Base-by-base conservation (phyloP, 2,888 invertebrate species). In the Uropetala carovei region DNA sequence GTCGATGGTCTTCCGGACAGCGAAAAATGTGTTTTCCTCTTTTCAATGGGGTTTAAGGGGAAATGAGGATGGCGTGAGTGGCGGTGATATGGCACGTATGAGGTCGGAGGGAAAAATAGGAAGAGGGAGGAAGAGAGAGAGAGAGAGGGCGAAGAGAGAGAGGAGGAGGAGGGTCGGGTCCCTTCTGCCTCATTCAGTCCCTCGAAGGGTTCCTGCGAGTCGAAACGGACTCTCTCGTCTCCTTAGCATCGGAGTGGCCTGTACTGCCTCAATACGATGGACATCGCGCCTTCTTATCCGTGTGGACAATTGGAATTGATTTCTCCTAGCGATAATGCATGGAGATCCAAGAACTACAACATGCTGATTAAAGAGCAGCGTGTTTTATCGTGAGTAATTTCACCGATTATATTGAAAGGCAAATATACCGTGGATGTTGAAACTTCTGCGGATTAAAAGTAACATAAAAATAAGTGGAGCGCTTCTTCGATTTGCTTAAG, bases 251-350 rank as follows among this genome's bases (percentile, higher is more conserved):
- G 2, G 10, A 14, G 14, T 30, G 30, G 5, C 60, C 83, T 18
- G 11, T 11, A 0, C 84, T 56, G 27, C 14, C 60, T 0, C 58
- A 0, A 16, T 3, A 13, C 3, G 27, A 27, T 18, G 43, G n/a
- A 60, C 89, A 64, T 9, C 30, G 64, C 56, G 60, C 18, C 60
- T 27, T 14, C 18, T n/a, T 64, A 64, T 64, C 18, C 64, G 75
- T n/a, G 93, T 92, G 58, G 92, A 64, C 93, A 93, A 13, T 92
- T 93, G 91, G 92, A 94, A 92, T 93, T 97, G 92, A 95, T 97
- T 68, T 95, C 97, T 75, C 97, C 97, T 14, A 97, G 97, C 94
- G 97, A 97, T 94, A 96, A 96, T 93, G 96, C 96, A 64, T 97
- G 97, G 96, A 95, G 97, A 92, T 95, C 96, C 81, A 96, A 96